A percentile compares a stretch with the other conserved stretches of the same genome.
Evolutionary conservation across 2,797 vertebrate species (phyloP).

Genomic region (Mus spretus): DNA sequence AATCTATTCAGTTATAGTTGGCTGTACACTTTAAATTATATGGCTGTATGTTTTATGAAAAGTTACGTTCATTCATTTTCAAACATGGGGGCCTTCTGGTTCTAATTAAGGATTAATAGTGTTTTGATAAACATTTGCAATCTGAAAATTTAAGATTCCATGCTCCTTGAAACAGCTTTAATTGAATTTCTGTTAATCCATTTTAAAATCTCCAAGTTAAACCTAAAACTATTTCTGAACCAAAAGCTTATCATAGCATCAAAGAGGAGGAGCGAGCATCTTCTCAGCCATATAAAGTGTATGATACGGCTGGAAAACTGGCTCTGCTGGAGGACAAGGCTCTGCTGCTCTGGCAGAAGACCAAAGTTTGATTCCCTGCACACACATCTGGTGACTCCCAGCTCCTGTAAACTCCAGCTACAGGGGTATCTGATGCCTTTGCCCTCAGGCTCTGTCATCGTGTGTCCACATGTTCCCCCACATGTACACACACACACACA

Average conservation of each 20-base stretch:
- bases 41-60: conserved; percentile 78
- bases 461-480: background rate
- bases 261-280: background rate
- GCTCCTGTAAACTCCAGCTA: background rate
- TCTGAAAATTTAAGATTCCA: conserved; percentile 77
- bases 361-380: background rate
- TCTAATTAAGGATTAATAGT: conserved; percentile 78
- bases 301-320: background rate
- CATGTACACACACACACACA: background rate
- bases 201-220: conserved; percentile 65
- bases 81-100: conserved; percentile 82
- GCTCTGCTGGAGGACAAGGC: background rate
- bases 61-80: conserved; percentile 71
- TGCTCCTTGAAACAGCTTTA: conserved; percentile 74
- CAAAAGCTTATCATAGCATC: background rate
- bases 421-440: too few relatives aligned
- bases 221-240: conserved; percentile 40
- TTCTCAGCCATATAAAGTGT: conserved; percentile 10
- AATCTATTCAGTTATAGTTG: conserved; percentile 78
- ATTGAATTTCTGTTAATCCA: conserved; percentile 66
- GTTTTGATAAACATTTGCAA: conserved; percentile 80
- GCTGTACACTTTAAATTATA: conserved; percentile 81
- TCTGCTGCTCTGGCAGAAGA: background rate
- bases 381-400: background rate
- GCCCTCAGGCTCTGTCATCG: background rate